Evolutionary conservation across 2,797 vertebrate genomes (phyloP), one percentile per base, ranked within the genome.

Genomic region (Paedocypris micromegethes): DNA sequence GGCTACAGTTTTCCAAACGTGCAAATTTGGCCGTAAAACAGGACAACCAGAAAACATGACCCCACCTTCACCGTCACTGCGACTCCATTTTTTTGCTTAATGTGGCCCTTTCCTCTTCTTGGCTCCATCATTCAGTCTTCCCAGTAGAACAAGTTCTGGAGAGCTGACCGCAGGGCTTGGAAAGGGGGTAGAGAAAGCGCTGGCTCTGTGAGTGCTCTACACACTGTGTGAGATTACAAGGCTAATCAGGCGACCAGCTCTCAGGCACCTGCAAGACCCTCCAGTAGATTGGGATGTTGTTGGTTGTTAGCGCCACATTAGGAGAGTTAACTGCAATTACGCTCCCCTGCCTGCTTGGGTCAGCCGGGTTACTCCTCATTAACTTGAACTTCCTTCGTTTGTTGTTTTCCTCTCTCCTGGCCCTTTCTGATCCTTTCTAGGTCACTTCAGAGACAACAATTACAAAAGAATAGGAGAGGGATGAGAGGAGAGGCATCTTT

Each of bases 221-320:
- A 62, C 52, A 46, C 48, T 55, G 9, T 8, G 44, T 37, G 60
- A 71, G 59, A 59, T 70, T 62, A 53, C 39, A 58, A 66, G 46
- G 62, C 64, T 74, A 74, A 74, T 71, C 54, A 67, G 59, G 54
- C 62, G 45, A 55, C 46, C 7, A 65, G 79, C 52, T 56, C 23
- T 62, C 47, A 47, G 42, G 51, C 68, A 74, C 48, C 64, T 49
- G 69, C 9, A 37, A 59, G 68, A 37, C 40, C 56, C 66, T 58
- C 48, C 37, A 9, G 48, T 55, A 62, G 75, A 80, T 82, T 73
- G 70, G 72, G 64, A 76, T 52, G 66, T 81, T 78, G 80, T 78
- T 81, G 75, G 77, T 46, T 37, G 63, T 70, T 62, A 58, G 58
- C 55, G 51, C 48, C 44, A 5, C 65, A 78, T 83, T 75, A 78